Base-by-base conservation (phyloP, 2,113 vertebrate genomes). In the Peucedramus taeniatus region DNA sequence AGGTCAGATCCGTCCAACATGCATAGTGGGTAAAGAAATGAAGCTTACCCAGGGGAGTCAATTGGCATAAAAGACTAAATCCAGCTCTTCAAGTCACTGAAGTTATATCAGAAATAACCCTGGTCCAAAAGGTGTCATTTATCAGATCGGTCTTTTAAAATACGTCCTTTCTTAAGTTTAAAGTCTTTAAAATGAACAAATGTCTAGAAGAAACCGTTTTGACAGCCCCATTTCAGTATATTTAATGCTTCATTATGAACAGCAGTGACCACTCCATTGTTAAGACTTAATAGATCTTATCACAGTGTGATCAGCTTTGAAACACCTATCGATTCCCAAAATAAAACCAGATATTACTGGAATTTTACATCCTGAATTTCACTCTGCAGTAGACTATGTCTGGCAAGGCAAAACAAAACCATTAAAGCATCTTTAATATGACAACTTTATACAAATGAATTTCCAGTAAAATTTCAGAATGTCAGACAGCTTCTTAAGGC, bases 1-100 rank as follows among this genome's bases (percentile, higher is more conserved):
- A 93, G 94, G 83, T 95, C 91, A 92, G 87, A 96, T 87, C 1
- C 39, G 85, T 80, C 82, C 81, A 93, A 94, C 75, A 90, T 81
- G 86, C 79, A 95, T 35, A 94, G 82, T 6, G 37, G 61, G 77
- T 75, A 85, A 91, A 95, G 93, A 94, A 97, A 96, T 84, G 79
- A 90, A 90, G 87, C 81, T 93, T 93, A 91, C 91, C 80, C 90
- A 94, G 51, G 87, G 90, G 92, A 96, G 28, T 82, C 94, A 94
- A 92, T 69, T 92, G 94, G 89, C 88, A 96, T 91, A 90, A 84
- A 84, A 95, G 72, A 86, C 86, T 89, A 95, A 95, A 96, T 82
- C 76, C 69, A 95, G 68, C 61, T 94, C 90, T 92, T 92, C 51
- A 83, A 94, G 86, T 57, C 83, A 92, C 49, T 47, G 49, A 84